Evolutionary conservation across 2,888 invertebrate species (phyloP), one percentile per base, ranked within the genome.

Genomic region (Tridacna crocea): DNA sequence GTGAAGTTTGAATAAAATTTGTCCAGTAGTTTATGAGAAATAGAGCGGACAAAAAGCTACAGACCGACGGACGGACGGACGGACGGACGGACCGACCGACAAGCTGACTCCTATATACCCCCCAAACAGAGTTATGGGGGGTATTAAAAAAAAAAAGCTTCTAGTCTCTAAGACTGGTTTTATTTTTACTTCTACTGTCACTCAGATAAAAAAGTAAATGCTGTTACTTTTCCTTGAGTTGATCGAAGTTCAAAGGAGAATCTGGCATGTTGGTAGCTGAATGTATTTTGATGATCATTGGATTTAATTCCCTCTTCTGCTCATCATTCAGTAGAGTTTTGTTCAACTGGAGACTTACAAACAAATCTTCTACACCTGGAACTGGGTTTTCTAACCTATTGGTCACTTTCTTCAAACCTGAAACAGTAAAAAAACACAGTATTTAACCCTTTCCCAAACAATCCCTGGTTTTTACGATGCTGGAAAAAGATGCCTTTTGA

Each of bases 261-360:
- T 87, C 83, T 22, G 94, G 94, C 84, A 94, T 89, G 81, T 92
- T 90, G 10, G 91, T 92, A 19, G 90, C 92, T 6, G 91, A 92
- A 26, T 91, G 89, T 17, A 94, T 89, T 66, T 91, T 92, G 55
- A 94, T 90, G 73, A 93, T 91, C 90, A 94, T 89, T n/a, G 94
- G 94, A 81, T 94, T 94, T 3, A 94, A 89, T 8, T 90, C 90
- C 27, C 79, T 76, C 65, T 87, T 89, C 85, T 93, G 93, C 58
- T 89, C 81, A 12, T 90, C 89, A 11, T 93, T 90, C 89, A 94
- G 89, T 46, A 94, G 87, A 1, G 91, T 90, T n/a, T 84, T 88
- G 77, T 91, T 89, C 24, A 94, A 80, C 11, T 90, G 86, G 11
- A 94, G 87, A 27, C 91, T 91, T 12, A 94, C 85, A 81, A 94